A percentile compares a stretch with the other conserved stretches of the same genome.
Evolutionary conservation across 2,797 vertebrate species (phyloP).

Genomic region (Scolopax bukidnonensis): DNA sequence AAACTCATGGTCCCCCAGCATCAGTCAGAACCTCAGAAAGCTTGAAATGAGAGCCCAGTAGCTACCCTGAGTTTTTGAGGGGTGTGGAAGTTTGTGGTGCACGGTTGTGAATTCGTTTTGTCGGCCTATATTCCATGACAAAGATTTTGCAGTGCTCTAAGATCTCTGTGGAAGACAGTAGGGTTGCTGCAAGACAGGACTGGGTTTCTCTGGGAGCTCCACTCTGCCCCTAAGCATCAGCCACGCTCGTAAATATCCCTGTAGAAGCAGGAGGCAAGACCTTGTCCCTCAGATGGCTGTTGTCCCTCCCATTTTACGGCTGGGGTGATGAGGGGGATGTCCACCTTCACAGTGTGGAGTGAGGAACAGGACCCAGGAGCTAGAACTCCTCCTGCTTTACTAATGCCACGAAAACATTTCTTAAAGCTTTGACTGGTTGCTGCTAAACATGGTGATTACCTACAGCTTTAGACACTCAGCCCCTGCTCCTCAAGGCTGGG

Average conservation of each 20-base stretch:
- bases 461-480: not conserved
- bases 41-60: not conserved
- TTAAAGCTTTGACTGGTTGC: not conserved
- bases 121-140: too few species aligned
- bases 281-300: not conserved
- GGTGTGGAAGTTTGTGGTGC: not conserved
- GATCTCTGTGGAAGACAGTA: not conserved
- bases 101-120: not conserved
- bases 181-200: not conserved
- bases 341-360: rapidly evolving
- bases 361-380: not conserved
- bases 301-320: not conserved
- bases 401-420: not conserved
- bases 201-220: not conserved
- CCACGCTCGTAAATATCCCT: not conserved
- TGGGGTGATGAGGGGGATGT: not conserved
- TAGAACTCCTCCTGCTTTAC: not conserved
- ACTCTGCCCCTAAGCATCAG: not conserved
- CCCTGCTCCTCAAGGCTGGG: not conserved
- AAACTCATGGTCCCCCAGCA: not conserved
- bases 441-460: not conserved
- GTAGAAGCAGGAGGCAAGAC: not conserved
- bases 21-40: not conserved
- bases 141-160: not conserved
- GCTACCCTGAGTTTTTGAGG: not conserved